Evolutionary conservation across 2,797 vertebrate genomes (phyloP).

Genomic region (Hypotaenidia okinawae): DNA sequence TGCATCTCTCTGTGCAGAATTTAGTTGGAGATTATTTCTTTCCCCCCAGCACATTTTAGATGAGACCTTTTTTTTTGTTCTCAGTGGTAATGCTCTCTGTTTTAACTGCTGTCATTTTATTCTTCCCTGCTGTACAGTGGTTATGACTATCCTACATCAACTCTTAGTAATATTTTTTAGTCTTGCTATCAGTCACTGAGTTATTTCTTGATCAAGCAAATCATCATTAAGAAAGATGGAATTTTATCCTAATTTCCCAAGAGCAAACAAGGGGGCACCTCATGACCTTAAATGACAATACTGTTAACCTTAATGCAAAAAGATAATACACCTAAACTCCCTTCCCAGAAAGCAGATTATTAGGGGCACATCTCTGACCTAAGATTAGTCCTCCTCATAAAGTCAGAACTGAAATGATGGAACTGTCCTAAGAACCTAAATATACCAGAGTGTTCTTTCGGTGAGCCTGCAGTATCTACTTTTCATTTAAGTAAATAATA

Average conservation of each 20-base stretch:
- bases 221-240: not conserved
- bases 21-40: not conserved
- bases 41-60: not conserved
- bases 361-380: not conserved
- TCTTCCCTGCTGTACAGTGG: not conserved
- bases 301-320: not conserved
- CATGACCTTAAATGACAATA: not conserved
- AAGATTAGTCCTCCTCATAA: not conserved
- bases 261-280: not conserved
- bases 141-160: not conserved
- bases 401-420: not conserved
- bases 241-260: not conserved
- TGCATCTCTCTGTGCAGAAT: conserved; percentile 1
- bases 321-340: not conserved
- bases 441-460: not conserved
- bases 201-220: not conserved
- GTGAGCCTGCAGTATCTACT: not conserved
- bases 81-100: not conserved
- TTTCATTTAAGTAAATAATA: not conserved
- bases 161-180: not conserved
- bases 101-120: not conserved
- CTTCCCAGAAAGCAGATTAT: not conserved
- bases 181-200: not conserved
- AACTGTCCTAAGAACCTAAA: not conserved
- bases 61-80: not conserved